Base-by-base conservation (phyloP, 2,888 invertebrate genomes). In the Cyaniris semiargus region DNA sequence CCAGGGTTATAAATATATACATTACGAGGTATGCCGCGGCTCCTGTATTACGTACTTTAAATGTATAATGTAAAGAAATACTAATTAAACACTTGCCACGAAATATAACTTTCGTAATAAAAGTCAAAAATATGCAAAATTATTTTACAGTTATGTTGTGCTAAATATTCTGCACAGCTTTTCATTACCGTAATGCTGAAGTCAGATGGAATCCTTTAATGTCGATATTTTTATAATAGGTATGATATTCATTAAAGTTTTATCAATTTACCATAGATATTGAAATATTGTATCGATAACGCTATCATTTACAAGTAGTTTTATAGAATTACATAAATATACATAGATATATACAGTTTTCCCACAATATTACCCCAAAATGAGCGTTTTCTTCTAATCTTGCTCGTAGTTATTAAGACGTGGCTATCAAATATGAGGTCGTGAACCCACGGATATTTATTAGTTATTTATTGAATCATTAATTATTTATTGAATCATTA, bases 1-100 rank as follows among this genome's bases (percentile, higher is more conserved):
- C 90, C 90, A 87, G 85, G 87, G 86, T 85, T 86, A 89, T 91
- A 91, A 92, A 89, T 90, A 89, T 88, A 89, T 87, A 90, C 89
- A 89, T 92, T 89, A 92, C 86, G 90, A 90, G 86, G 86, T 79
- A 85, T 83, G 85, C 85, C 85, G 83, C 82, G 83, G 89, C 92
- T 92, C 86, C 92, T 85, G 92, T 86, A 87, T 91, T 92, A 92
- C 91, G 91, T 91, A 87, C 34, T 71, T 70, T 76, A 56, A 71
- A 76, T 53, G 58, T 38, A 76, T 53, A 71, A 71, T 77, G 58
- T 86, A 86, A 88, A 48, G 27, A 48, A 74, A 74, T 21, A 74
- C 74, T 53, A 53, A 74, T 53, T 74, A 74, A 74, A 48, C 27
- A 53, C 74, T 74, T 27, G 21, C 72, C 74, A 74, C 53, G 27